phyloP scores from a whole-genome alignment of 2,888 invertebrate species.

The Liodrosophila aerea region DNA sequence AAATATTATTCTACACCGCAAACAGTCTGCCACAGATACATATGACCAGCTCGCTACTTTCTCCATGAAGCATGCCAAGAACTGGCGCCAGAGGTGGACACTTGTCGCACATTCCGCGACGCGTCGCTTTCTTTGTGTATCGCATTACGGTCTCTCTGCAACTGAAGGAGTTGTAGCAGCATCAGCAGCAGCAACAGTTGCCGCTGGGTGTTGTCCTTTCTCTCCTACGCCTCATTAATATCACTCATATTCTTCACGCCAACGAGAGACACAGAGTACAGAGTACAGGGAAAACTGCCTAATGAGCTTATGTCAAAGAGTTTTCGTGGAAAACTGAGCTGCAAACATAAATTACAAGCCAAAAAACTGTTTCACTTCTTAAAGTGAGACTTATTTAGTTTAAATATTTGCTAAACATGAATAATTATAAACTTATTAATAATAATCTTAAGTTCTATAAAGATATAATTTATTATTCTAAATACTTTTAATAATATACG shows the following conservation, averaged over 20 bases:
- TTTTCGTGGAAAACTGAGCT: constrained; percentile 25
- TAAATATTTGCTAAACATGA: no score
- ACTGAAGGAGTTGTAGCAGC: constrained; percentile 17
- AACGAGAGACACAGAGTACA: constrained; percentile 8
- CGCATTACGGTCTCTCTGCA: constrained; percentile 44
- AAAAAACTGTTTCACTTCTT: no score
- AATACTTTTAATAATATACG: no score
- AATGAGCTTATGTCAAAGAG: constrained; percentile 44
- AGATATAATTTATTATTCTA: no score
- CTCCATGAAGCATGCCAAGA: constrained; percentile 58
- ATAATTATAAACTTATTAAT: not conserved
- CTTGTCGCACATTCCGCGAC: constrained; percentile 70
- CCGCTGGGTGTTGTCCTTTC: constrained; percentile 44
- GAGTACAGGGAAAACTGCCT: constrained; percentile 29
- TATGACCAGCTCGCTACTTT: constrained; percentile 31
- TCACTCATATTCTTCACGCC: constrained; percentile 70
- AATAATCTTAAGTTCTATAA: no score
- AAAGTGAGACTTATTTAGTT: no score
- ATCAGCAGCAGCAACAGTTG: constrained; percentile 17
- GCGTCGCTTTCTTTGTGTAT: constrained; percentile 66
- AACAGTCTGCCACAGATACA: constrained; percentile 3
- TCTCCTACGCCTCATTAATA: constrained; percentile 66
- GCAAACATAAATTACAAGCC: constrained; percentile 13
- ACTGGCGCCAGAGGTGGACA: constrained; percentile 73
- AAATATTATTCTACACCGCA: constrained; percentile 50